Evolutionary conservation across 2,113 vertebrate species (phyloP), one percentile per base, ranked within the genome.

Genomic region (Paraplagusia blochii): DNA sequence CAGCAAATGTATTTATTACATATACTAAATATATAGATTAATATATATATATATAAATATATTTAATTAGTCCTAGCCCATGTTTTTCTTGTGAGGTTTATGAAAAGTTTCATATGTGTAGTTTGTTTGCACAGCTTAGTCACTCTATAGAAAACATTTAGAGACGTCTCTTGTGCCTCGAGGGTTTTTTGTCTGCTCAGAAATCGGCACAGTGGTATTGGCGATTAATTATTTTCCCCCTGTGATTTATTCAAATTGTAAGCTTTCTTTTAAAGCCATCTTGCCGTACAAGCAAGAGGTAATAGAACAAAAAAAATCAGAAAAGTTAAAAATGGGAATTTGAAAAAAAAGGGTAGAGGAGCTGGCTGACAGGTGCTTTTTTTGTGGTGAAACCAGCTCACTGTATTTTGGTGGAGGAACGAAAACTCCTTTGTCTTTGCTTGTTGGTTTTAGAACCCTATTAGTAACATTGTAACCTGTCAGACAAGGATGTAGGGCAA

Each of bases 1-100:
- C 72, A 79, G 77, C 80, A 82, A 87, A 90, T 85, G 85, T 91
- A 90, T 90, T 90, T 92, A 91, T 90, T 90, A 89, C 83, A 90
- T 88, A 81, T 84, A 68, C 66, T 80, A 65, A 79, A 83, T 83
- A 82, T 85, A 88, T 85, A 86, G 65, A 88, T 72, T 51, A 79
- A 82, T 81, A 79, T 87, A 77, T 14, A 57, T 15, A 55, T 7
- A 58, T 81, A 66, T 74, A 78, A 80, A 63, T 83, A 52, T 89
- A 88, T 90, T 88, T 88, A 85, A 85, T 77, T 87, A 89, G 85
- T 87, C 66, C 58, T 84, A 83, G 79, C 68, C 55, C 87, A 67
- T 62, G 86, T 90, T 87, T 66, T 82, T 83, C 64, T 76, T 48
- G 80, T 88, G 83, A 68, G 44, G 66, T 80, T 85, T 75, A 59